A percentile compares a stretch with the other conserved stretches of the same genome.
phyloP scores from a whole-genome alignment of 2,113 vertebrate species.

The Nannobrachium achirus region DNA sequence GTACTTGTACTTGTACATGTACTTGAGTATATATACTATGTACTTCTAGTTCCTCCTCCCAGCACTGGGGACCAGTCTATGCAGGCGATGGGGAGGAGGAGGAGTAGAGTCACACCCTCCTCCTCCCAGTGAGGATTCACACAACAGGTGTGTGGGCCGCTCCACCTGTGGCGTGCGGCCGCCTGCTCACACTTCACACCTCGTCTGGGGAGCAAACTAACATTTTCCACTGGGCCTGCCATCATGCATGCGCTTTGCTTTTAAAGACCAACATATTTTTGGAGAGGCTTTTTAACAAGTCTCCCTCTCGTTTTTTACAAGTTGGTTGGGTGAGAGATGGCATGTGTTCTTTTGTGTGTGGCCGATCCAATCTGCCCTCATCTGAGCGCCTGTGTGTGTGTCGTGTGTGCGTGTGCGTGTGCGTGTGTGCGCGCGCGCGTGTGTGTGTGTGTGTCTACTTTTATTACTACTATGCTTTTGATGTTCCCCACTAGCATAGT shows the following conservation, averaged over 20 bases:
- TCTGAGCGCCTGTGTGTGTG: constrained; percentile 46
- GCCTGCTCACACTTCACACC: constrained; percentile 77
- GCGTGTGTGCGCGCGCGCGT: not conserved
- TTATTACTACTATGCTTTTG: too few relatives aligned
- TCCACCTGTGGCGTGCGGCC: constrained; percentile 77
- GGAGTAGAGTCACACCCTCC: constrained; percentile 50
- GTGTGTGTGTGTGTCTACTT: too few relatives aligned
- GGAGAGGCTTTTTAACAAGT: constrained; percentile 69
- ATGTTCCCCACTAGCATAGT: too few relatives aligned
- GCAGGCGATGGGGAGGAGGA: not conserved
- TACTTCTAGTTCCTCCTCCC: not conserved
- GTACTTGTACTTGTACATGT: too few relatives aligned
- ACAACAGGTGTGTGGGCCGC: constrained; percentile 81
- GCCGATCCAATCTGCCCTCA: constrained; percentile 63
- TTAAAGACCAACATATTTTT: constrained; percentile 72
- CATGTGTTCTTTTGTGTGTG: constrained; percentile 42
- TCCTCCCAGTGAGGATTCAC: constrained; percentile 76
- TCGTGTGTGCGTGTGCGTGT: constrained; percentile 4
- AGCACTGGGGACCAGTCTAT: not conserved
- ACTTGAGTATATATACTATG: too few relatives aligned
- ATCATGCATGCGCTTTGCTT: constrained; percentile 71
- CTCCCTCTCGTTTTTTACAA: constrained; percentile 64
- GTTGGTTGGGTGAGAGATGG: constrained; percentile 45
- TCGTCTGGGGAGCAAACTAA: constrained; percentile 72
- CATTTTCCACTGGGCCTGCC: constrained; percentile 81